phyloP scores from a whole-genome alignment of 2,113 vertebrate genomes.

The Onychorhynchus coronatus region DNA sequence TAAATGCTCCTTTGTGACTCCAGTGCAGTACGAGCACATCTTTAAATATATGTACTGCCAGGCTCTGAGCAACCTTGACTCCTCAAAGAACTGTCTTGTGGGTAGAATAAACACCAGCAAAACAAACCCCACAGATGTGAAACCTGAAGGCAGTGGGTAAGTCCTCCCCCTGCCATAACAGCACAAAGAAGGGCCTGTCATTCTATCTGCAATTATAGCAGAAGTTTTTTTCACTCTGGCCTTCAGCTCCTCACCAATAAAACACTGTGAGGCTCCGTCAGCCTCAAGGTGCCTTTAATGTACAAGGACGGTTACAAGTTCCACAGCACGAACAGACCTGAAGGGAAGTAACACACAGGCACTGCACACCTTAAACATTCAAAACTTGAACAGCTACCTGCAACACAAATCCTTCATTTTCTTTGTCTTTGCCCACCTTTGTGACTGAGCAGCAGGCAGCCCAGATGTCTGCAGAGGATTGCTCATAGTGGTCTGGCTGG shows the following conservation, averaged over 20 bases:
- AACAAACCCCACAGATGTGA: background rate
- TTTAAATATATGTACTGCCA: background rate
- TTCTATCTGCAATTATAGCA: background rate
- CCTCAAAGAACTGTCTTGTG: background rate
- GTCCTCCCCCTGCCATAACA: background rate
- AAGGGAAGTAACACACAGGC: background rate
- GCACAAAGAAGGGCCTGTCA: background rate
- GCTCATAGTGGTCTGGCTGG: slow-evolving; percentile 84
- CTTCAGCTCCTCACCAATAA: background rate
- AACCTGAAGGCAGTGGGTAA: background rate
- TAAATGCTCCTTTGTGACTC: background rate
- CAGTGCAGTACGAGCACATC: background rate
- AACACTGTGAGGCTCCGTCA: background rate
- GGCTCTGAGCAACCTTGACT: background rate
- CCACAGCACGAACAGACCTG: rapidly evolving
- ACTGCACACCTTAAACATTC: background rate
- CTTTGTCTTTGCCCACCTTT: slow-evolving; percentile 73
- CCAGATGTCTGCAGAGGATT: slow-evolving; percentile 93
- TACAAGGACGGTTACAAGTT: background rate
- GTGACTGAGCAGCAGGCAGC: slow-evolving; percentile 84
- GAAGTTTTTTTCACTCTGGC: background rate
- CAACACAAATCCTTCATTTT: background rate
- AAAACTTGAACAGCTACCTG: background rate
- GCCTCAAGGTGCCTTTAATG: background rate
- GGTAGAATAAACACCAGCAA: background rate